A percentile compares a stretch with the other conserved stretches of the same genome.
Evolutionary conservation across 2,888 invertebrate genomes (phyloP).

Genomic region (Pristionchus maxplancki): DNA sequence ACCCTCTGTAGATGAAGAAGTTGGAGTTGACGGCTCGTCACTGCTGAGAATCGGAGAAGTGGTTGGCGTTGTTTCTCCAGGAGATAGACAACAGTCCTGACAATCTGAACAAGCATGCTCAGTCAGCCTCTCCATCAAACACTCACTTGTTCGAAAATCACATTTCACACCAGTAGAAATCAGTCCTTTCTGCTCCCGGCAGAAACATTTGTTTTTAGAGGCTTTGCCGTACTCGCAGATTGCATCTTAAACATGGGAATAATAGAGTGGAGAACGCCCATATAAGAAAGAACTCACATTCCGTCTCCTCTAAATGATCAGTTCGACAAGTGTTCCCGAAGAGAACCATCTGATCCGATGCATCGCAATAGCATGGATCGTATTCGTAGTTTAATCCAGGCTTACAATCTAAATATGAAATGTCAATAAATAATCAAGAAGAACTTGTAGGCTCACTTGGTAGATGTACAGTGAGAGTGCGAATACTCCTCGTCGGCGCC

Average conservation of each 20-base stretch:
- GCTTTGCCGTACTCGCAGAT: background rate
- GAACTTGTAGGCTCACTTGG: background rate
- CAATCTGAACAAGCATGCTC: no score
- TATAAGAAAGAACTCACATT: background rate
- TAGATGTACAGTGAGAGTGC: background rate
- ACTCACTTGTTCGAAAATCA: background rate
- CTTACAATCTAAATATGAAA: background rate
- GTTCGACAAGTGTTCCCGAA: background rate
- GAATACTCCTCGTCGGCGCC: background rate
- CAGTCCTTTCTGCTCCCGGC: background rate
- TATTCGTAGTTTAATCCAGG: background rate
- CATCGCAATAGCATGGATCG: background rate
- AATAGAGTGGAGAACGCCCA: background rate
- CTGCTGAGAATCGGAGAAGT: no score
- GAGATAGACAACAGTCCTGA: no score
- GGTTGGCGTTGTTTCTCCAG: no score
- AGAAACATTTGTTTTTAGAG: background rate
- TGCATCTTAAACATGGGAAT: background rate
- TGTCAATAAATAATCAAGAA: background rate
- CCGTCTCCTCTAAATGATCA: background rate
- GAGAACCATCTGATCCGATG: background rate
- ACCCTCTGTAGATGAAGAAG: no score
- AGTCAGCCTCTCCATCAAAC: no score
- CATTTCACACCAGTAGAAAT: background rate
- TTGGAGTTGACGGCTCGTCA: no score